A percentile compares a stretch with the other conserved stretches of the same genome.
phyloP scores from a whole-genome alignment of 1,140 invertebrate genomes.

The Ptiloglossa arizonensis region DNA sequence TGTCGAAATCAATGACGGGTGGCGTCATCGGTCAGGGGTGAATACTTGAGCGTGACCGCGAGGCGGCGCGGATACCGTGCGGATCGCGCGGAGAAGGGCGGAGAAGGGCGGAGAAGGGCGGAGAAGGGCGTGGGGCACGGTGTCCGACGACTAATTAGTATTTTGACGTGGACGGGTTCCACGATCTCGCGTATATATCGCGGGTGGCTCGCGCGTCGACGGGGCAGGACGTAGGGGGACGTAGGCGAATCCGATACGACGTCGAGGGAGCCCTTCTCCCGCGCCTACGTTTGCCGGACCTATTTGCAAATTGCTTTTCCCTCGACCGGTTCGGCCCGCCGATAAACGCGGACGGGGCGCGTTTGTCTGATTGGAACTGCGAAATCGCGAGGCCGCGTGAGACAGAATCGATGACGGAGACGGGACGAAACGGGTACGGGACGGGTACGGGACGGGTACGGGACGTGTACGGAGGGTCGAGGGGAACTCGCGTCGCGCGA shows the following conservation, averaged over 20 bases:
- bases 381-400: conserved; percentile 29
- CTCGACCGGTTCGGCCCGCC: conserved; percentile 46
- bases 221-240: conserved; percentile 35
- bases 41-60: conserved; percentile 32
- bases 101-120: not conserved
- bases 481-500: conserved; percentile 34
- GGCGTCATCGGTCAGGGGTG: conserved; percentile 39
- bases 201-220: conserved; percentile 33
- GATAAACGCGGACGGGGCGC: conserved; percentile 59
- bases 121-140: not conserved
- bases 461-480: too few species aligned
- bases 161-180: conserved; percentile 57
- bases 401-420: conserved; percentile 61
- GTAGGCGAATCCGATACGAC: conserved; percentile 60
- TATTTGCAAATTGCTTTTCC: conserved; percentile 71
- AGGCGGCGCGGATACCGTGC: not conserved
- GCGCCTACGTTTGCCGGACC: conserved; percentile 52
- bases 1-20: conserved; percentile 48
- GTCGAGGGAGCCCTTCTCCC: conserved; percentile 40
- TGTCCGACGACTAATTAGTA: conserved; percentile 57
- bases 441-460: too few species aligned
- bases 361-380: conserved; percentile 65
- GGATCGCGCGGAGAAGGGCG: too few species aligned
- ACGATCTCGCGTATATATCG: conserved; percentile 56
- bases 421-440: conserved; percentile 15